Conservation (phyloP, 35 echinoderm and acorn worm species). For the Stichopus chloronotus region DNA sequence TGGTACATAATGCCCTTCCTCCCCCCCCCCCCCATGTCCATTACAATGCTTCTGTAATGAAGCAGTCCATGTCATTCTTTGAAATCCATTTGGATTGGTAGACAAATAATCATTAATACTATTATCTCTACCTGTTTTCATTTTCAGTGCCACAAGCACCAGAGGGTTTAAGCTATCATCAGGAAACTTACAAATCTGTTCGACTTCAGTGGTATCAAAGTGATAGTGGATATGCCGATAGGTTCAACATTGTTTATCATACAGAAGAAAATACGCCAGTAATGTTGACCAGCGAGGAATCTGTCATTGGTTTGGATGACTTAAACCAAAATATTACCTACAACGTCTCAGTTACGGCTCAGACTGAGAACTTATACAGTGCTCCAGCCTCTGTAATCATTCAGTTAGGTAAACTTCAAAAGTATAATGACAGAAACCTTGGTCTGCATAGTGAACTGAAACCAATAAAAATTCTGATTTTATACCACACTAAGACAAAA, state of each 20-base stretch:
- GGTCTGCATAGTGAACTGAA: too few relatives aligned
- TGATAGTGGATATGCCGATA: neutral
- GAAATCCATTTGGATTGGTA: too few relatives aligned
- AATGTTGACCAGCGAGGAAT: too few relatives aligned
- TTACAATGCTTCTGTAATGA: too few relatives aligned
- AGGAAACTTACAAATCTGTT: neutral
- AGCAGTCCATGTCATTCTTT: too few relatives aligned
- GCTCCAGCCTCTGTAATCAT: neutral
- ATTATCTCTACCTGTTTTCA: too few relatives aligned
- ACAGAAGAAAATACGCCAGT: neutral
- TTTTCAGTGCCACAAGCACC: neutral
- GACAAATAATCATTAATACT: too few relatives aligned
- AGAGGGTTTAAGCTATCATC: neutral
- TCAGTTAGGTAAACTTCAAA: neutral
- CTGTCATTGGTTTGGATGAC: neutral
- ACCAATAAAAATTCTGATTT: too few relatives aligned
- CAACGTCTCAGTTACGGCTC: constrained; percentile 13
- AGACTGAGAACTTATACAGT: neutral
- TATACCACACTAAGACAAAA: too few relatives aligned
- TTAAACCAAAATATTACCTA: neutral
- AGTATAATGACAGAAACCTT: too few relatives aligned
- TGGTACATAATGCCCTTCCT: too few relatives aligned
- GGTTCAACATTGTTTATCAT: neutral
- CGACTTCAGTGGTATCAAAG: neutral
- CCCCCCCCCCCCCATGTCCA: too few relatives aligned